Conservation (phyloP, 2,888 invertebrate genomes). For the Acanthosepion esculentum region DNA sequence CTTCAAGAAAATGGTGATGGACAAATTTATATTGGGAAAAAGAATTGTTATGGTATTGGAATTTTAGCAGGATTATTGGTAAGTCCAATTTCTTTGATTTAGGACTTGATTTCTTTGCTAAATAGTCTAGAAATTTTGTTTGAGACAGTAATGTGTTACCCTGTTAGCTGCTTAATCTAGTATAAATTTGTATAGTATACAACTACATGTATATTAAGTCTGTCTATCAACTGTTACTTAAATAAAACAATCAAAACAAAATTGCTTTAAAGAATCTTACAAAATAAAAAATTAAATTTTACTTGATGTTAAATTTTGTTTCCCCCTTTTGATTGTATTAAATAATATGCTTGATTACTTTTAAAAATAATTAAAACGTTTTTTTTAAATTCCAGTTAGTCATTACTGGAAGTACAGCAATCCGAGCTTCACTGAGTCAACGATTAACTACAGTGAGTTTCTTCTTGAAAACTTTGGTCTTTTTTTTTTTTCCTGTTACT, state of each 20-base stretch:
- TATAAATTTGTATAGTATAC: too few species aligned
- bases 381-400: slow-evolving; percentile 56
- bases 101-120: too few species aligned
- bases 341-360: not conserved
- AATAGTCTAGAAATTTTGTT: too few species aligned
- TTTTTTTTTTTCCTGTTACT: too few species aligned
- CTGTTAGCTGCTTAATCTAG: too few species aligned
- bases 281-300: too few species aligned
- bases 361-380: not conserved
- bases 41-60: slow-evolving; percentile 63
- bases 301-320: not conserved
- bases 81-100: slow-evolving; percentile 49
- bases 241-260: too few species aligned
- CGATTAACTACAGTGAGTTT: slow-evolving; percentile 61
- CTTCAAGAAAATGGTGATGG: slow-evolving; percentile 54
- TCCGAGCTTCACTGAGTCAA: slow-evolving; percentile 60
- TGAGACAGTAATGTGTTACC: too few species aligned
- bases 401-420: slow-evolving; percentile 62
- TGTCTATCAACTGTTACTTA: too few species aligned
- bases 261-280: too few species aligned
- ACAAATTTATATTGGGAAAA: slow-evolving; percentile 53
- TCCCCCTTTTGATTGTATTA: not conserved
- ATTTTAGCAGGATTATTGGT: slow-evolving; percentile 64
- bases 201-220: too few species aligned
- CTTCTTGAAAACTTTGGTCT: not conserved